These are phyloP conservation scores for Progne subis DNA, from an alignment of 2,113 vertebrate species.

Conservation along the genomic window DNA sequence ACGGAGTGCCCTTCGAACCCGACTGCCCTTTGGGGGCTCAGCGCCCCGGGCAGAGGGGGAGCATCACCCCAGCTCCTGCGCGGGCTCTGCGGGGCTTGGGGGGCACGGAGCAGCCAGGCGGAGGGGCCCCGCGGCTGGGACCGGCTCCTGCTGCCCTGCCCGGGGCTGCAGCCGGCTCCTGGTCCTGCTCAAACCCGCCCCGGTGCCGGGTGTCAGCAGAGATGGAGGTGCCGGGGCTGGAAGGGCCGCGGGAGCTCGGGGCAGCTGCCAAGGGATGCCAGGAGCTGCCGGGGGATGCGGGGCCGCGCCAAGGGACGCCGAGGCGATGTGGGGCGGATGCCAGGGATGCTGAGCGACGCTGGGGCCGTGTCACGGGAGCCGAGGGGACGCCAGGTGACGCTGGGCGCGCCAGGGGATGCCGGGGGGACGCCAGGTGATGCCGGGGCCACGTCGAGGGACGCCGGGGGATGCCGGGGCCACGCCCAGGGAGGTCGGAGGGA, in stretches of 20 bases:
- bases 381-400: neutral
- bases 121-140: rapidly evolving
- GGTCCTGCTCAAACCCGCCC: neutral
- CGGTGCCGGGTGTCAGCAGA: rapidly evolving
- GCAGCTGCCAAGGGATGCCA: neutral
- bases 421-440: neutral
- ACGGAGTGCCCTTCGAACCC: neutral
- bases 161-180: neutral
- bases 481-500: neutral
- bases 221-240: neutral
- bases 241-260: neutral
- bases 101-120: neutral
- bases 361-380: neutral
- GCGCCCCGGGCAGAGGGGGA: neutral
- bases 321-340: neutral
- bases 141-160: neutral
- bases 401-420: neutral
- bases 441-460: too few species aligned
- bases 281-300: neutral
- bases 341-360: neutral
- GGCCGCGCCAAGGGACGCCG: neutral
- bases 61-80: neutral
- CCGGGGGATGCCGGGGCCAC: neutral
- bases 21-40: neutral
- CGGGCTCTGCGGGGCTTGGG: neutral